Evolutionary conservation across 2,888 invertebrate genomes (phyloP).

Genomic region (Noctua comes): DNA sequence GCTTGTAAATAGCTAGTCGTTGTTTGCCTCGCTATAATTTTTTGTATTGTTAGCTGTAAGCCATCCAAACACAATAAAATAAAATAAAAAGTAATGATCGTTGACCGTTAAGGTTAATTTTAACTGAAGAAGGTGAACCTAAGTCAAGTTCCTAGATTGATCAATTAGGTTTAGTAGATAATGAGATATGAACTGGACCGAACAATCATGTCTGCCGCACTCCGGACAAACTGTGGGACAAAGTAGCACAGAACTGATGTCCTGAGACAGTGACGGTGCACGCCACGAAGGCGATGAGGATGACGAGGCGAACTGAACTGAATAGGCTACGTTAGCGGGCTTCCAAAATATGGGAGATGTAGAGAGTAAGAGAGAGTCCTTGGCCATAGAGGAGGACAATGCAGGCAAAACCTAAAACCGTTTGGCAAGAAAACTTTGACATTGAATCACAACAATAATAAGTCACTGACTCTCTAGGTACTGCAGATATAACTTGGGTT

Average conservation of each 20-base stretch:
- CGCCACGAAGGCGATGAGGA: no score
- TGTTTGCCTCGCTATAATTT: no score
- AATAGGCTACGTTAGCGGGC: no score
- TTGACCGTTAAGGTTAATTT: background rate
- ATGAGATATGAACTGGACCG: background rate
- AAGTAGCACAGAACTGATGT: no score
- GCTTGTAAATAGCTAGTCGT: no score
- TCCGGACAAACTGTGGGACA: background rate
- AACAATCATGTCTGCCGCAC: background rate
- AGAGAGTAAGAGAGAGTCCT: no score
- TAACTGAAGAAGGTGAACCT: background rate
- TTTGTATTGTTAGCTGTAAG: no score
- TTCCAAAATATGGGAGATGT: background rate
- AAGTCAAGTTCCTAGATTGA: background rate
- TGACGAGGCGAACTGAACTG: no score
- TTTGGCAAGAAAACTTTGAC: background rate
- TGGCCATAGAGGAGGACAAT: background rate
- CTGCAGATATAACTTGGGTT: background rate
- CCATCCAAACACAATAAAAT: no score
- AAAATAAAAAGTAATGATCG: background rate
- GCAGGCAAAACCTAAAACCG: background rate
- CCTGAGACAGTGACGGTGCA: no score
- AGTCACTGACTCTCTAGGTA: background rate
- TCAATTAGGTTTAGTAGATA: background rate
- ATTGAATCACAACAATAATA: background rate